phyloP scores from a whole-genome alignment of 1,140 invertebrate species.

The Neodiprion fabricii region DNA sequence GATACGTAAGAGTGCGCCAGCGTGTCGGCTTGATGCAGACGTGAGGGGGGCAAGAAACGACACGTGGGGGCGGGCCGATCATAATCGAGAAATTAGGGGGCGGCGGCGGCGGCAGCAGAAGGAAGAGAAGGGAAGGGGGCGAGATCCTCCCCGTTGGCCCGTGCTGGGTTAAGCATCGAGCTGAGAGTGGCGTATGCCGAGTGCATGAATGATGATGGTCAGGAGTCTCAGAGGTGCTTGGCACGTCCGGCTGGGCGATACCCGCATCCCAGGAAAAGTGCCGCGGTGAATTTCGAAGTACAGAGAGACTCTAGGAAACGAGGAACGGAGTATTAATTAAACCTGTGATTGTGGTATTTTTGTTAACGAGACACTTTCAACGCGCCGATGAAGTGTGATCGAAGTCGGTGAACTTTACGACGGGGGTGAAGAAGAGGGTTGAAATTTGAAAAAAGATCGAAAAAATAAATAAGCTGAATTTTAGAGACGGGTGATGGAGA shows the following conservation, averaged over 20 bases:
- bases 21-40: not conserved
- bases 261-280: slow-evolving; percentile 10
- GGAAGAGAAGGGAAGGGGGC: slow-evolving; percentile 19
- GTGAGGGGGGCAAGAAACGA: not conserved
- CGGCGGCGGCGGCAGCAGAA: slow-evolving; percentile 15
- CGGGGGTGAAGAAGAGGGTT: not conserved
- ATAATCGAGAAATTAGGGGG: slow-evolving; percentile 15
- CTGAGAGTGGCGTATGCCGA: slow-evolving; percentile 38
- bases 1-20: not conserved
- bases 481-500: not conserved
- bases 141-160: slow-evolving; percentile 9
- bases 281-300: too few relatives aligned
- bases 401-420: not conserved
- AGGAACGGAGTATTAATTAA: too few relatives aligned
- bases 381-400: not conserved
- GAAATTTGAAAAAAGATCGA: not conserved
- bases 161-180: not conserved
- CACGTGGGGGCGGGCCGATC: slow-evolving; percentile 16
- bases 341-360: too few relatives aligned
- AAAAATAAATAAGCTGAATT: not conserved
- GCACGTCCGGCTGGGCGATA: slow-evolving; percentile 23
- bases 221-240: slow-evolving; percentile 47
- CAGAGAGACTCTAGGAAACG: too few relatives aligned
- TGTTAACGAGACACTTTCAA: not conserved
- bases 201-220: slow-evolving; percentile 45